Base-by-base conservation (phyloP, 2,888 invertebrate genomes). In the Perdita meconis region DNA sequence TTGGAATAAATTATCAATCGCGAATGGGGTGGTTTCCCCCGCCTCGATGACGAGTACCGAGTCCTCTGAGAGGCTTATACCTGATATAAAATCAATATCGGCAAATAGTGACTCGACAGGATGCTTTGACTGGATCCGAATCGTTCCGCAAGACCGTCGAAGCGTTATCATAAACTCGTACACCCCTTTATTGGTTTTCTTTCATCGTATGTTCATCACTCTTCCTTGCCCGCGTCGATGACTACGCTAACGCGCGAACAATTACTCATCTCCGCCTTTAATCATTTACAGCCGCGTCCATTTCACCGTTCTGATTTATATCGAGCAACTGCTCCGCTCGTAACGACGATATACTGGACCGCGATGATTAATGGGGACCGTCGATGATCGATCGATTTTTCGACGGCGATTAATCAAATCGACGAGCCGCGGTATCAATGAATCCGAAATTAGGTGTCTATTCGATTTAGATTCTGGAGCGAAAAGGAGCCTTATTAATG, bases 301-400 rank as follows among this genome's bases (percentile, higher is more conserved):
- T 12, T 13, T 4, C 3, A 34, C n/a, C 22, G 51, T 10, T 12
- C 16, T 22, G 16, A 24, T 63, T 36, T 36, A 26, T 36, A 40
- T 13, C 42, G 42, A 2, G 34, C 13, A 16, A 5, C 26, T 1
- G n/a, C 16, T 8, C 16, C 1, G 3, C 3, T n/a, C 13, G 24
- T 4, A 5, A n/a, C 34, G 30, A 12, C 36, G 60, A 64, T 64
- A 55, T 36, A 55, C 36, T 24, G 24, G 19, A 19, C n/a, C n/a
- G 10, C 19, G 13, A 19, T 65, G 65, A 70, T 70, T 65, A 65
- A 56, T 65, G 13, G 38, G n/a, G 10, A 6, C 12, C 2, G 26
- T 2, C 6, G 36, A 36, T 55, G 34, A 19, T 44, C 69, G 55
- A 55, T 67, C n/a, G n/a, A 44, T 51, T 51, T 16, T n/a, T n/a